These are phyloP conservation scores for Argyresthia goedartella DNA, from an alignment of 2,888 invertebrate genomes.

Conservation along the genomic window DNA sequence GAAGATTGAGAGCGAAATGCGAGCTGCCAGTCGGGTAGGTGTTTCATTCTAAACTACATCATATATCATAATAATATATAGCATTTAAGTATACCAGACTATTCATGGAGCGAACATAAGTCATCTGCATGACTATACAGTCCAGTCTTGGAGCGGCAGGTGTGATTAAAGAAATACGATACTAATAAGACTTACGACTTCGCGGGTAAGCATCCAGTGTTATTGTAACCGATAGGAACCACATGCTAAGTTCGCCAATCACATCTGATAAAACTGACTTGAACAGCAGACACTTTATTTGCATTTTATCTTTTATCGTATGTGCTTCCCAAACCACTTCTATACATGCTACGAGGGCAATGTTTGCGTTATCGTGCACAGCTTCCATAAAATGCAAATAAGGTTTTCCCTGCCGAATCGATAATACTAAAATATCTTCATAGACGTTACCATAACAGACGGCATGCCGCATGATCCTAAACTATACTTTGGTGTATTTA, in stretches of 20 bases:
- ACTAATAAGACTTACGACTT: too few relatives aligned
- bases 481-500: slow-evolving; percentile 59
- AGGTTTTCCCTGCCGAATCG: slow-evolving; percentile 26
- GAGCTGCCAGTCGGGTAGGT: slow-evolving; percentile 63
- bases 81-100: too few relatives aligned
- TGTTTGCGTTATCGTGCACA: slow-evolving; percentile 60
- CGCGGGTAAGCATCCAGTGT: too few relatives aligned
- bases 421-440: not conserved
- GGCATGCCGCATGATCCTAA: slow-evolving; percentile 64
- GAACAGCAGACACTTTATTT: slow-evolving; percentile 45
- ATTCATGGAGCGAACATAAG: too few relatives aligned
- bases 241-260: not conserved
- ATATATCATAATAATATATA: too few relatives aligned
- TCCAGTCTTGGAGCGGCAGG: too few relatives aligned
- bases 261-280: not conserved
- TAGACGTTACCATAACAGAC: slow-evolving; percentile 13
- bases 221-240: not conserved
- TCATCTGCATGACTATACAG: too few relatives aligned
- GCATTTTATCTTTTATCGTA: slow-evolving; percentile 68
- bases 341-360: slow-evolving; percentile 2
- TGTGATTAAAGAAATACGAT: too few relatives aligned
- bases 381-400: slow-evolving; percentile 70
- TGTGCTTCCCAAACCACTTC: slow-evolving; percentile 44
- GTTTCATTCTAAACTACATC: not conserved
- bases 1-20: slow-evolving; percentile 72